These are phyloP conservation scores for Saccopteryx leptura DNA, from an alignment of 2,113 vertebrate species.

Conservation along the genomic window DNA sequence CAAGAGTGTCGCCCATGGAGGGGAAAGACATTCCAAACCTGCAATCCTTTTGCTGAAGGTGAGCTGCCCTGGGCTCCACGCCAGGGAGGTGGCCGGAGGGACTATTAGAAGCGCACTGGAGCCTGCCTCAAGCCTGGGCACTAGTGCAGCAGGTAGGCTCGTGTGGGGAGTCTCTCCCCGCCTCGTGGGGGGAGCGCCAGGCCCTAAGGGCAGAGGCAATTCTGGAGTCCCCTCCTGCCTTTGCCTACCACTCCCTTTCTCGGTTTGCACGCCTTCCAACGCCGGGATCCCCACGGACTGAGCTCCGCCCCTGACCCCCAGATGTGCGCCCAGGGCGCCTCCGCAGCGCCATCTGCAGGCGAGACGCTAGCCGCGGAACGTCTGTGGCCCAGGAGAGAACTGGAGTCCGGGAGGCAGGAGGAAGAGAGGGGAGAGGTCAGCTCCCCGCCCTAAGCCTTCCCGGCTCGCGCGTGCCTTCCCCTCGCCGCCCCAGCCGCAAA, in stretches of 20 bases:
- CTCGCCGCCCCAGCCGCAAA: background rate
- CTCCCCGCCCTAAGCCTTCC: background rate
- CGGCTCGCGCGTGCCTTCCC: background rate
- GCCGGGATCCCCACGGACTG: background rate
- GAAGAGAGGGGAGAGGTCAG: background rate
- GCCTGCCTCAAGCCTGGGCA: background rate
- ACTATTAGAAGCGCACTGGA: background rate
- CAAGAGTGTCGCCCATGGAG: conserved; percentile 50
- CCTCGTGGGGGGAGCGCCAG: background rate
- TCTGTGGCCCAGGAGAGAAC: background rate
- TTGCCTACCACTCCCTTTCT: background rate
- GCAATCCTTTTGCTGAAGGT: background rate
- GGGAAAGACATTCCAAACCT: conserved; percentile 59
- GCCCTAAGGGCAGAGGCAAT: background rate
- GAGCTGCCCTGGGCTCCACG: background rate
- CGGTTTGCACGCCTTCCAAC: background rate
- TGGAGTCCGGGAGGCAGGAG: background rate
- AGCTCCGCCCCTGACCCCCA: background rate
- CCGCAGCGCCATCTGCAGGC: conserved; percentile 76
- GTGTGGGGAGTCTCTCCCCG: background rate
- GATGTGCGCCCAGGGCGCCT: background rate
- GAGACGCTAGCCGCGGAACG: background rate
- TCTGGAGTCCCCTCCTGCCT: background rate
- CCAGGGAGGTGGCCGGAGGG: background rate
- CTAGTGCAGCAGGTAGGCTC: background rate